Conservation (phyloP, 2,888 invertebrate genomes). For the Drosophila leonis region DNA sequence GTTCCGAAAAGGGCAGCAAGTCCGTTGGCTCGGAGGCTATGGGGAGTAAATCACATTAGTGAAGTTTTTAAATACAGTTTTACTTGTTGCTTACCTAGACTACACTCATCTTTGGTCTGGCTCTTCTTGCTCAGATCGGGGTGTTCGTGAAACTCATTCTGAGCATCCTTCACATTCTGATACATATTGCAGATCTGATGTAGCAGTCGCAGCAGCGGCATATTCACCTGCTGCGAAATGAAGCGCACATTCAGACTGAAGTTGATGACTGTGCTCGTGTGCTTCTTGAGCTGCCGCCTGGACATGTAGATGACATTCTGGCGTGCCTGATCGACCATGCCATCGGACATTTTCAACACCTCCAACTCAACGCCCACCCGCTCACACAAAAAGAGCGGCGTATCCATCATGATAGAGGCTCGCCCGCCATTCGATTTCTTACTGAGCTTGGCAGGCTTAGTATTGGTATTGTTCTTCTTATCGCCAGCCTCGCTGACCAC, state of each 20-base stretch:
- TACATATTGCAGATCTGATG: slow-evolving; percentile 99
- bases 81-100: slow-evolving; percentile 86
- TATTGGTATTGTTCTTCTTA: slow-evolving; percentile 84
- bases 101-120: slow-evolving; percentile 88
- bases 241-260: slow-evolving; percentile 94
- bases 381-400: slow-evolving; percentile 96
- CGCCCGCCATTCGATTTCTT: slow-evolving; percentile 80
- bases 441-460: slow-evolving; percentile 73
- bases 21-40: slow-evolving; percentile 85
- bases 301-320: slow-evolving; percentile 95
- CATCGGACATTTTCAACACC: slow-evolving; percentile 94
- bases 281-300: slow-evolving; percentile 94
- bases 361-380: slow-evolving; percentile 95
- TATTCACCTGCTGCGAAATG: slow-evolving; percentile 97
- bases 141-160: slow-evolving; percentile 94
- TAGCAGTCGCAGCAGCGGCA: slow-evolving; percentile 95
- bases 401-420: slow-evolving; percentile 78
- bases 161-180: slow-evolving; percentile 97
- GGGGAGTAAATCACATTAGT: not conserved
- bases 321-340: slow-evolving; percentile 93
- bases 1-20: slow-evolving; percentile 82
- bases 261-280: slow-evolving; percentile 96
- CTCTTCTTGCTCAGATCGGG: slow-evolving; percentile 85
- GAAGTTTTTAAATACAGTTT: not conserved
- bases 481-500: slow-evolving; percentile 95